These are phyloP conservation scores for Nerophis ophidion DNA, from an alignment of 2,113 vertebrate species.

Conservation along the genomic window DNA sequence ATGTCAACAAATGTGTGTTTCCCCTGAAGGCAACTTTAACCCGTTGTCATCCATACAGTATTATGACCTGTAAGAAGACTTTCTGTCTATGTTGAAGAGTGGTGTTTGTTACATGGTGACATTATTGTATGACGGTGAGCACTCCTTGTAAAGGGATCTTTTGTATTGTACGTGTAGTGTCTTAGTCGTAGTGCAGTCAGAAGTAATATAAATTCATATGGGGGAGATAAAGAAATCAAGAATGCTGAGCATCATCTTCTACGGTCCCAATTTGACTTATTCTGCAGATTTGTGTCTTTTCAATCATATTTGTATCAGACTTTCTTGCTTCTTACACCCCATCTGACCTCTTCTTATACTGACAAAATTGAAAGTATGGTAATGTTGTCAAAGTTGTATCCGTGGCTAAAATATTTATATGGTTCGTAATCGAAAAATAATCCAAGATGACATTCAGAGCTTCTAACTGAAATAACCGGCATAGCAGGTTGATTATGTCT, in stretches of 20 bases:
- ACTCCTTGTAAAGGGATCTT: not conserved
- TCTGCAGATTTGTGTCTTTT: slow-evolving; percentile 8
- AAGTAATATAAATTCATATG: too few species aligned
- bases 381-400: slow-evolving; percentile 4
- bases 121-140: not conserved
- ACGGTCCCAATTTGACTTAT: not conserved
- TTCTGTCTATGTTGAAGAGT: not conserved
- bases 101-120: not conserved
- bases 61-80: not conserved
- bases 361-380: slow-evolving; percentile 3
- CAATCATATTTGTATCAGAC: too few species aligned
- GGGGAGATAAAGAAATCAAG: too few species aligned
- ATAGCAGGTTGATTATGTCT: too few species aligned
- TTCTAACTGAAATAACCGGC: too few species aligned
- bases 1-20: slow-evolving; percentile 3
- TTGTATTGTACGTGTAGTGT: not conserved
- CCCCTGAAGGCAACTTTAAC: slow-evolving; percentile 34
- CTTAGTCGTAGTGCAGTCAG: too few species aligned
- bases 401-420: not conserved
- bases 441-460: too few species aligned
- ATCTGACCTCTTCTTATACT: slow-evolving; percentile 13
- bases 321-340: slow-evolving; percentile 11
- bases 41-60: slow-evolving; percentile 25
- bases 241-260: too few species aligned
- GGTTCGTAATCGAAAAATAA: too few species aligned